Base-by-base conservation (phyloP, 1,140 invertebrate species). In the Neuroterus valhalla region DNA sequence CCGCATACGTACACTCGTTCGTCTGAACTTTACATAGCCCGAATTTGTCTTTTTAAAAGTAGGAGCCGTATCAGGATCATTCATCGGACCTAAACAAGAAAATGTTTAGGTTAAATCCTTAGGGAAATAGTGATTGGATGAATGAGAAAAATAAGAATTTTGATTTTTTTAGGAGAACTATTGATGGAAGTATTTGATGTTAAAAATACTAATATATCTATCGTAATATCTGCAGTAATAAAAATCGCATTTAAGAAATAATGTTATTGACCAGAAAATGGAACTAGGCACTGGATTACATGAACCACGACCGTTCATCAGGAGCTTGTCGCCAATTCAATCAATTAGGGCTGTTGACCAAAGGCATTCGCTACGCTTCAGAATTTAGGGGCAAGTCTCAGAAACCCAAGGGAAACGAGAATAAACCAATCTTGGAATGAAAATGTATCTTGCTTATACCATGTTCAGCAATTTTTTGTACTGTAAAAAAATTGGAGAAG, bases 331-430 rank as follows among this genome's bases (percentile, higher is more conserved):
- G 44, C 46, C 21, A 71, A 78, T 76, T 77, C 71, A 80, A 80
- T 80, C 78, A 80, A 78, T 78, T 77, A 78, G 72, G 67, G 55
- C 42, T 73, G 71, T 69, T 48, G 75, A 69, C 42, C 45, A 72
- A 78, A 76, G 77, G 78, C 23, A 74, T 80, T 84, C 76, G 78
- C 76, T 52, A 46, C 70, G 43, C 38, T 77, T 76, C 77, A 79
- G n/a, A 74, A 75, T 70, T 73, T 71, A 75, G 70, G 38, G 31
- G 69, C 43, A 71, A 69, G 43, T 69, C 26, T 68, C 50, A 31
- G 71, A 76, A 46, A 23, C 45, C 50, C 4, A 68, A 48, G 44
- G 71, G 38, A 48, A 11, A n/a, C n/a, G 19, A 52, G 68, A 69
- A 73, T 74, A 42, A 69, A 46, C 71, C 55, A 76, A 52, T 52